Conservation (phyloP, 2,797 vertebrate species). For the Phrynocephalus forsythii region DNA sequence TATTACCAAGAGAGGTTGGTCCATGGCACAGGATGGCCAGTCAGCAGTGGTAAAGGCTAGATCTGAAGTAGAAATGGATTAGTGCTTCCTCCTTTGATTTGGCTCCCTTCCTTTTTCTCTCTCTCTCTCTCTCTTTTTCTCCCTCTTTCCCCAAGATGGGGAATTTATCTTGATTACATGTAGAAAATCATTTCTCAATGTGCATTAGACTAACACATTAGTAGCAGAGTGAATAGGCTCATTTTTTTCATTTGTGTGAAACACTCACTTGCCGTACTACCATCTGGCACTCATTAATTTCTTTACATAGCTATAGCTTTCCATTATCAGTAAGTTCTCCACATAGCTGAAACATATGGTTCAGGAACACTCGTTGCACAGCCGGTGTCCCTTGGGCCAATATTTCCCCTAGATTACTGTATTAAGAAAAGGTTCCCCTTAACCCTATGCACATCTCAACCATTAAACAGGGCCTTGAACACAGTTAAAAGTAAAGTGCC, state of each 20-base stretch:
- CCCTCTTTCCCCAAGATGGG: constrained; percentile 40
- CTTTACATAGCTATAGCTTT: constrained; percentile 70
- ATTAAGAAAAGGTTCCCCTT: constrained; percentile 74
- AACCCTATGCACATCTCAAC: constrained; percentile 64
- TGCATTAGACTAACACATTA: constrained; percentile 62
- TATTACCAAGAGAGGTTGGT: constrained; percentile 8
- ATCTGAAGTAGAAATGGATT: constrained; percentile 37
- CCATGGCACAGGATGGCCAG: neutral
- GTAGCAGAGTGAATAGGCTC: constrained; percentile 51
- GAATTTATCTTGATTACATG: constrained; percentile 64
- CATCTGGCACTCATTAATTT: constrained; percentile 78
- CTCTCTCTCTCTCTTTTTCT: constrained; percentile 19
- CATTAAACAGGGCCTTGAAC: constrained; percentile 72
- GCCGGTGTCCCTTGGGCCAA: constrained; percentile 71
- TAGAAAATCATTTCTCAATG: constrained; percentile 54
- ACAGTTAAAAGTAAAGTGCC: constrained; percentile 65
- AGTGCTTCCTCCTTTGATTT: constrained; percentile 17
- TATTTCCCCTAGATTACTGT: constrained; percentile 74
- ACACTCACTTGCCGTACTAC: constrained; percentile 68
- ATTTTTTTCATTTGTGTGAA: constrained; percentile 68
- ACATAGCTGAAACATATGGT: constrained; percentile 72
- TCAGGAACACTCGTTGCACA: constrained; percentile 62
- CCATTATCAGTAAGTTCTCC: constrained; percentile 71
- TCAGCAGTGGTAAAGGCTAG: constrained; percentile 33
- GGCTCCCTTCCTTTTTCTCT: constrained; percentile 16